These are phyloP conservation scores for Polietes domitor DNA, from an alignment of 2,888 invertebrate genomes.

Conservation along the genomic window DNA sequence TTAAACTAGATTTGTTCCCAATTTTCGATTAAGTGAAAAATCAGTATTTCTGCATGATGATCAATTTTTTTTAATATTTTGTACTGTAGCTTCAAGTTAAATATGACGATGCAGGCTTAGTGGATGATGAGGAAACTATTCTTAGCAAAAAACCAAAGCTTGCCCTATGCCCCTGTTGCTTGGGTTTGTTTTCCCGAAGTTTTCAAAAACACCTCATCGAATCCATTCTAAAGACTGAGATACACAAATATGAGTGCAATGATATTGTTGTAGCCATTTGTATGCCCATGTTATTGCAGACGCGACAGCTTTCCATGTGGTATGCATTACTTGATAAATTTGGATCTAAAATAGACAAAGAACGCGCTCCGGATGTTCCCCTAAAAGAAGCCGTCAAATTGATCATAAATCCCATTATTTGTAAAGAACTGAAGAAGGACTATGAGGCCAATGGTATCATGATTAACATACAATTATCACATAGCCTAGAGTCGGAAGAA, in stretches of 20 bases:
- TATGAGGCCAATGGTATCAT: slow-evolving; percentile 83
- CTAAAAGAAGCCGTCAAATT: slow-evolving; percentile 92
- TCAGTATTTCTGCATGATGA: no score
- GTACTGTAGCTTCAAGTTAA: slow-evolving; percentile 63
- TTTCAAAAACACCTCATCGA: slow-evolving; percentile 82
- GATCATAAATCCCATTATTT: slow-evolving; percentile 84
- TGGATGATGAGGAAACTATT: slow-evolving; percentile 9
- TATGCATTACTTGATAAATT: slow-evolving; percentile 83
- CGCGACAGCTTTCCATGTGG: slow-evolving; percentile 86
- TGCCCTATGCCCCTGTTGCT: slow-evolving; percentile 86
- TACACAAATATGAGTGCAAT: slow-evolving; percentile 84
- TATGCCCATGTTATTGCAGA: slow-evolving; percentile 85
- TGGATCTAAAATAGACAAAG: slow-evolving; percentile 80
- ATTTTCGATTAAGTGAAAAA: no score
- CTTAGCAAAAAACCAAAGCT: slow-evolving; percentile 78
- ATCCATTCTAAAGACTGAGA: slow-evolving; percentile 82
- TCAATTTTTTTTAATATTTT: background rate
- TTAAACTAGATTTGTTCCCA: no score
- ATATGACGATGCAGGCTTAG: slow-evolving; percentile 39
- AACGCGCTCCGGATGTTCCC: slow-evolving; percentile 81
- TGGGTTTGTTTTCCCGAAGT: slow-evolving; percentile 86
- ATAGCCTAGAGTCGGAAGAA: slow-evolving; percentile 83
- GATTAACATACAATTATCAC: slow-evolving; percentile 81
- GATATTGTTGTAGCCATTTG: slow-evolving; percentile 87
- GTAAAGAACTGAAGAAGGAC: slow-evolving; percentile 82